Base-by-base conservation (phyloP, 2,113 vertebrate genomes). In the Martes martes region DNA sequence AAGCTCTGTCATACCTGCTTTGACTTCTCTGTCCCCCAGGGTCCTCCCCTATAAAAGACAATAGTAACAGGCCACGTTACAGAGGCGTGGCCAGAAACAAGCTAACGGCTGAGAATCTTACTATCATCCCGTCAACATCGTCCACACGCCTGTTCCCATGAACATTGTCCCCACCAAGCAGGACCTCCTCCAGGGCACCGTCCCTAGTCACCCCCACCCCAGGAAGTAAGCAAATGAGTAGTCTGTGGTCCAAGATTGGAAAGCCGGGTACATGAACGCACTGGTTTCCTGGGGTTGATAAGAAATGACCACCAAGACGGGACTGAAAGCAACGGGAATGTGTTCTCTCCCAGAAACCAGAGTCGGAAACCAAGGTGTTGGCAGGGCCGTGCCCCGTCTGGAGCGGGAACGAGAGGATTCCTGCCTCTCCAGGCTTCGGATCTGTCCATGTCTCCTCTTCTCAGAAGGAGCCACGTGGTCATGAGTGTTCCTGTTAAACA, bases 21-120 rank as follows among this genome's bases (percentile, higher is more conserved):
- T 2, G 11, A 8, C 15, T 0, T 18, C 84, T 67, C 79, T 16
- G 39, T 13, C 73, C 33, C 23, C 61, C 50, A 4, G 9, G 4
- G 10, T 61, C 26, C 7, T 57, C 28, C 5, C 23, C 95, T 95
- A 42, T 81, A 23, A 65, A 45, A 0, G 16, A 39, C 11, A 52
- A 2, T 0, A 50, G 5, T 2, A 28, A 42, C 28, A 88, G 50
- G 5, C 4, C 59, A 8, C 42, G 14, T n/a, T 23, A 11, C 1
- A 14, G 57, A 6, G 59, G 28, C 0, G 0, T 15, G 15, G 33
- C 26, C 21, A 16, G 2, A 1, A 31, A 14, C 0, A 7, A n/a
- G n/a, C 21, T n/a, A 6, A n/a, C 18, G 2, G 6, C 0, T 9
- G 14, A 16, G 61, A 55, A 23, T 36, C 87, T 73, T 1, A 45